Base-by-base conservation (phyloP, 2,113 vertebrate species). In the Larimichthys polyactis region DNA sequence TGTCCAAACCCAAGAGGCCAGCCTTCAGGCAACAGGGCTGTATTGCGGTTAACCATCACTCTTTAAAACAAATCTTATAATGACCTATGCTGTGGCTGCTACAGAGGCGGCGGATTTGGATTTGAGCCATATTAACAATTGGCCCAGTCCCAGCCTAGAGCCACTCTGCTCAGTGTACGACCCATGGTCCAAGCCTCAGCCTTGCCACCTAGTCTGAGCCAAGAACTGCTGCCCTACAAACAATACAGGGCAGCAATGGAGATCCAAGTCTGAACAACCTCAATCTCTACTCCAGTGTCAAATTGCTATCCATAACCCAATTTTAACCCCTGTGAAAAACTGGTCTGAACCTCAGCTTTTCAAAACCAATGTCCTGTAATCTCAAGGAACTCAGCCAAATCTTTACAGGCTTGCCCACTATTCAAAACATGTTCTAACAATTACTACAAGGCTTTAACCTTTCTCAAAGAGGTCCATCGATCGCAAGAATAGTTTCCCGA, bases 61-160 rank as follows among this genome's bases (percentile, higher is more conserved):
- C 89, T 85, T 88, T 84, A 83, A 88, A 90, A 87, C 90, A 93
- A 93, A 93, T 90, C 78, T 84, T 43, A 79, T 84, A 90, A 90
- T 84, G 84, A 91, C 89, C 84, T 79, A 62, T 43, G 76, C 81
- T 87, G 74, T 44, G 72, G 79, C 75, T 32, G 70, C 67, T 71
- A 48, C 87, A 85, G 78, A 83, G 79, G 63, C 52, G 22, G 60
- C 12, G 54, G 5, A 87, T 87, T 77, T 90, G 82, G 75, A 87
- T 75, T 5, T 60, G n/a, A 74, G 49, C 60, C 77, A 85, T n/a
- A 78, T 60, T 48, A 68, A 71, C 63, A 69, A 11, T 64, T 82
- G 76, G 76, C 75, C 48, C 54, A 5, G 4, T 75, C 58, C 66
- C 67, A 52, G 63, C 73, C 63, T 27, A 58, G 64, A 68, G 58